phyloP scores from a whole-genome alignment of 2,113 vertebrate genomes.

The Opisthocomus hoazin region DNA sequence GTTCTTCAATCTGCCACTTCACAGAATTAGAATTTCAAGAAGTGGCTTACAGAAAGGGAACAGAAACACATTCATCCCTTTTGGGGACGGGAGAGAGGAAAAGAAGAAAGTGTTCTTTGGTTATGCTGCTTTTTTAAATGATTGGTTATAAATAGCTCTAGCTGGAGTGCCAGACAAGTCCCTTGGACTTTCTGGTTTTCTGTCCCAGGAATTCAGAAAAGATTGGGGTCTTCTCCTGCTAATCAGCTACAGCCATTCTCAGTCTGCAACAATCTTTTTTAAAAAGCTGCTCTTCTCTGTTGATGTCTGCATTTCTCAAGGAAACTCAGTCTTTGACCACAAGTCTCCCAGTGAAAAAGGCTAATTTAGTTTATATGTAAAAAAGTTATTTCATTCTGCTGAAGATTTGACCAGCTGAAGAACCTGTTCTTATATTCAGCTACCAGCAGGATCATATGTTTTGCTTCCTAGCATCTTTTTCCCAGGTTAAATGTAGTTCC shows the following conservation, averaged over 20 bases:
- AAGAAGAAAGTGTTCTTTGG: background rate
- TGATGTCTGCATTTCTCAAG: background rate
- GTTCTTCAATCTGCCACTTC: background rate
- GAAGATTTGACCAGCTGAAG: background rate
- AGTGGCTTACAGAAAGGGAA: background rate
- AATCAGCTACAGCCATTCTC: background rate
- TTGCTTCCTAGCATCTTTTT: background rate
- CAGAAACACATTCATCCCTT: background rate
- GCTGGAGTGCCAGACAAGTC: background rate
- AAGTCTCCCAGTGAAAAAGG: background rate
- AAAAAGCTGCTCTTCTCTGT: background rate
- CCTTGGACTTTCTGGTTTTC: background rate
- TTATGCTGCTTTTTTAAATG: background rate
- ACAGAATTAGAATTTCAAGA: background rate
- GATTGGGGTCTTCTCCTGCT: background rate
- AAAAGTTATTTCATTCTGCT: background rate
- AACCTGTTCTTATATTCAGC: background rate
- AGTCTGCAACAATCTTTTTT: background rate
- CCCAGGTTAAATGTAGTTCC: background rate
- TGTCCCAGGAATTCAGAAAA: background rate
- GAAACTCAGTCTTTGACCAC: background rate
- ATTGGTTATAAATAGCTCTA: background rate
- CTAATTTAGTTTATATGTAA: background rate
- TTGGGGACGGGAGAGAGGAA: background rate
- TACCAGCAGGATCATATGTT: background rate